phyloP scores from a whole-genome alignment of 2,797 vertebrate genomes.

The Sternarchorhynchus goeldii region DNA sequence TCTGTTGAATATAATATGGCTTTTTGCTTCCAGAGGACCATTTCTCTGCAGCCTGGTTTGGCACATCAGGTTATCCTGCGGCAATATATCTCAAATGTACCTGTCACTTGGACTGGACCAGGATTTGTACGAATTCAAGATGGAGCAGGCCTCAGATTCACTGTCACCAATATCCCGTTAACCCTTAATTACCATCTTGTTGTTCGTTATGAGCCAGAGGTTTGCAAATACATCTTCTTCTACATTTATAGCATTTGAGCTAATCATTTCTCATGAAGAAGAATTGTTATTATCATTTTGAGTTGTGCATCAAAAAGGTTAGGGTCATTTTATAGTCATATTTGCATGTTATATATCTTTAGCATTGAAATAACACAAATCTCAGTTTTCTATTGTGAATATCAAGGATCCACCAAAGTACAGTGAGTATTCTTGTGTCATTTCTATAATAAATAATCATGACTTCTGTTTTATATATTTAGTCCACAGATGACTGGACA shows the following conservation, averaged over 20 bases:
- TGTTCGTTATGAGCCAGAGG: slow-evolving; percentile 83
- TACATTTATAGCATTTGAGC: too few species aligned
- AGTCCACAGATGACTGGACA: slow-evolving; percentile 82
- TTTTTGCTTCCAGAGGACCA: slow-evolving; percentile 53
- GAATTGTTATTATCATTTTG: too few species aligned
- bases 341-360: background rate
- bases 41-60: slow-evolving; percentile 62
- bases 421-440: background rate
- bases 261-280: background rate
- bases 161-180: slow-evolving; percentile 75
- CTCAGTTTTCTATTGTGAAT: too few species aligned
- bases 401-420: too few species aligned
- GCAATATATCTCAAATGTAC: slow-evolving; percentile 62
- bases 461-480: slow-evolving; percentile 38
- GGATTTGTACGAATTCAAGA: slow-evolving; percentile 78
- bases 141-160: slow-evolving; percentile 80
- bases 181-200: slow-evolving; percentile 79
- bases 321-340: background rate
- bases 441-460: background rate
- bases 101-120: slow-evolving; percentile 78
- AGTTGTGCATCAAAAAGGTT: background rate
- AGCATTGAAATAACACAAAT: too few species aligned
- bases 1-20: background rate
- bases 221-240: slow-evolving; percentile 52
- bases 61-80: slow-evolving; percentile 70